Evolutionary conservation across 2,113 vertebrate genomes (phyloP).

Genomic region (Spea multiplicata): DNA sequence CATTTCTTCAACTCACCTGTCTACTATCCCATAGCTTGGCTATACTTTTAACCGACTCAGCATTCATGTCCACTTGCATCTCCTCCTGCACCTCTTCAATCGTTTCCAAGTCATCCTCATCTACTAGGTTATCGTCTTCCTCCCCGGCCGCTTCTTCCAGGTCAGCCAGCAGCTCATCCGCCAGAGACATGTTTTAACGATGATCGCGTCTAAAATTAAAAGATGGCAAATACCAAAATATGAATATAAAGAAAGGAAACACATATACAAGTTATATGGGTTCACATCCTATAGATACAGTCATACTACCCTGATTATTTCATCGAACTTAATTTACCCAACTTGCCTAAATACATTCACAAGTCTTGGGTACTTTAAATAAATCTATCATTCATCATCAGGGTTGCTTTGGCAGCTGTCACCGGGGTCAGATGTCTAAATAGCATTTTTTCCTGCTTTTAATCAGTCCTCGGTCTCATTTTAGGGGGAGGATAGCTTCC

Average conservation of each 20-base stretch:
- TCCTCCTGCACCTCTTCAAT: constrained; percentile 88
- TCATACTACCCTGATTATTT: too few species aligned
- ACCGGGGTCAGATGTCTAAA: too few species aligned
- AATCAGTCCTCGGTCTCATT: too few species aligned
- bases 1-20: constrained; percentile 63
- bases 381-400: too few species aligned
- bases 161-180: constrained; percentile 86
- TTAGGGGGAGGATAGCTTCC: too few species aligned
- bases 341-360: too few species aligned
- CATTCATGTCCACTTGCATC: constrained; percentile 81
- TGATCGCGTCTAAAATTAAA: not conserved
- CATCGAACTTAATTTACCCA: too few species aligned
- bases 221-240: not conserved
- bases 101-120: constrained; percentile 59
- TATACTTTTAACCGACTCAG: constrained; percentile 81
- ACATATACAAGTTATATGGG: not conserved
- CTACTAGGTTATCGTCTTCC: constrained; percentile 72
- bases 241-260: not conserved
- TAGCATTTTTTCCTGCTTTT: too few species aligned
- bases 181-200: constrained; percentile 76
- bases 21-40: constrained; percentile 90
- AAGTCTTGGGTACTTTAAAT: too few species aligned
- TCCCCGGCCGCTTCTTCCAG: constrained; percentile 86
- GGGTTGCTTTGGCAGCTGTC: too few species aligned
- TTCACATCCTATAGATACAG: too few species aligned